Percentiles rank a stretch among this genome's conserved stretches.
phyloP scores from a whole-genome alignment of 2,888 invertebrate genomes.

The Pseudanteris insignis region DNA sequence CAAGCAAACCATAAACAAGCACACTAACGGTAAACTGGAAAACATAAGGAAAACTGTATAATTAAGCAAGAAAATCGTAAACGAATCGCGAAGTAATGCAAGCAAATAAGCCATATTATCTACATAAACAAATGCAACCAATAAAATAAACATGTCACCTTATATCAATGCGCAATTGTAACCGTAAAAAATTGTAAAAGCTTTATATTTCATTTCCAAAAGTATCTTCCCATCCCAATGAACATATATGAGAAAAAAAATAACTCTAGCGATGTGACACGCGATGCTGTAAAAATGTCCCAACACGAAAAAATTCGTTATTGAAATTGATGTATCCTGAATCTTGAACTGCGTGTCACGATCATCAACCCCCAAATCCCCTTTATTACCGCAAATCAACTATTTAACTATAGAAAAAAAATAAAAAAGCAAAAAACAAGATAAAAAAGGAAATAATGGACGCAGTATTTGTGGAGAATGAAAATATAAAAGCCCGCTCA shows the following conservation, averaged over 20 bases:
- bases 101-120: conserved; percentile 17
- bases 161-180: conserved; percentile 59
- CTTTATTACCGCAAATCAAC: conserved; percentile 9
- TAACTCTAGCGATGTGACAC: conserved; percentile 13
- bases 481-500: too few relatives aligned
- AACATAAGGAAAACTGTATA: conserved; percentile 9
- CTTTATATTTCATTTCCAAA: conserved; percentile 61
- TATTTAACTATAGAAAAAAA: conserved; percentile 4
- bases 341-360: conserved; percentile 9
- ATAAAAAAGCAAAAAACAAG: not conserved
- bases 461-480: too few relatives aligned
- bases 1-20: conserved; percentile 9
- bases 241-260: conserved; percentile 4
- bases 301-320: conserved; percentile 25
- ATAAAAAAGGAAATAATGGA: not conserved
- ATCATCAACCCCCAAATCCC: not conserved
- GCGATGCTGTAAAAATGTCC: conserved; percentile 22
- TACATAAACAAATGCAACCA: conserved; percentile 12
- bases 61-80: conserved; percentile 16
- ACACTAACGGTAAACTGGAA: too few relatives aligned
- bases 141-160: conserved; percentile 9
- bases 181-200: conserved; percentile 61
- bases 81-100: not conserved
- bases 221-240: conserved; percentile 1
- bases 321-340: conserved; percentile 4